These are phyloP conservation scores for Danaus chrysippus DNA, from an alignment of 2,888 invertebrate genomes.

Conservation along the genomic window DNA sequence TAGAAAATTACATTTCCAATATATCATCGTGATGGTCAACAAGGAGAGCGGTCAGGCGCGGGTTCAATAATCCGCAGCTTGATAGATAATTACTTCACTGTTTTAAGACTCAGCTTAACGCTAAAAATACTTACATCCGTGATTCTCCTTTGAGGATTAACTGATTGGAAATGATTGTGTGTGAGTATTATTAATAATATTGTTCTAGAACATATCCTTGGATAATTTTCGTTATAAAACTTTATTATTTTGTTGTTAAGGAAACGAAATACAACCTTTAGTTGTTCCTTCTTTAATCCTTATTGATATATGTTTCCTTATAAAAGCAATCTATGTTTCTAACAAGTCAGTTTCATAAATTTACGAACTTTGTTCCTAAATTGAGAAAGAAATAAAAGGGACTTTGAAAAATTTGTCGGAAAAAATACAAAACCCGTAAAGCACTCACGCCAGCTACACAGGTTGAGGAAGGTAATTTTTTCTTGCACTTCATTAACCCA, in stretches of 20 bases:
- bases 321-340: slow-evolving; percentile 1
- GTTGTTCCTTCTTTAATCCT: not conserved
- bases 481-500: slow-evolving; percentile 2
- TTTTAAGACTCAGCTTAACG: slow-evolving; percentile 25
- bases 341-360: not conserved
- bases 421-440: not conserved
- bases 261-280: no score
- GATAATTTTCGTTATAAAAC: no score
- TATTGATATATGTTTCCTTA: not conserved
- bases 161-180: not conserved
- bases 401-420: not conserved
- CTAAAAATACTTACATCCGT: slow-evolving; percentile 17
- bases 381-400: not conserved
- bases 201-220: no score
- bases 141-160: slow-evolving; percentile 23
- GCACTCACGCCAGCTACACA: not conserved
- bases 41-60: slow-evolving; percentile 11
- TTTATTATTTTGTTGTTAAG: no score
- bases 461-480: not conserved
- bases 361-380: slow-evolving; percentile 1
- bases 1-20: slow-evolving; percentile 7
- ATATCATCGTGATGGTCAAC: not conserved
- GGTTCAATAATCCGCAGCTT: slow-evolving; percentile 12
- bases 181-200: not conserved
- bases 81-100: slow-evolving; percentile 24